Base-by-base conservation (phyloP, 2,797 vertebrate genomes). In the Etheostoma perlongum region DNA sequence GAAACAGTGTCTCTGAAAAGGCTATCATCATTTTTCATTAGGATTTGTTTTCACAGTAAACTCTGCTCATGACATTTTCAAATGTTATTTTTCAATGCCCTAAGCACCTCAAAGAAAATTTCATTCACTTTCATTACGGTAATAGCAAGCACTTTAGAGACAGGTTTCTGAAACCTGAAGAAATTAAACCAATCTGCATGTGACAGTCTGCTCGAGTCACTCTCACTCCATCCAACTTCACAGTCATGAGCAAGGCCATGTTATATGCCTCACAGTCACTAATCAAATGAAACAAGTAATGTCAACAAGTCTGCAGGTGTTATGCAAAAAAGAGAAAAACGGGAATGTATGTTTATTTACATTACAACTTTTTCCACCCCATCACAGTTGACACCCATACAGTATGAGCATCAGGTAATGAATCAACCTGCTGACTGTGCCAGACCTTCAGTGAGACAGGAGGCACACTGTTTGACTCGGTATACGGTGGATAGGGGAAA, bases 341-440 rank as follows among this genome's bases (percentile, higher is more conserved):
- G 23, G 63, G 14, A 40, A 67, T 54, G 65, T 60, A 59, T 53
- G 71, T 78, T 79, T 86, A 85, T 90, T 83, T 84, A 46, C 65
- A 62, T 68, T 59, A 46, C 48, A 74, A 60, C 42, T 49, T 67
- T 78, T 81, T 65, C 74, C 71, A 60, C 2, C 55, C 48, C 48
- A 73, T 70, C 68, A 66, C 47, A 52, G 57, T 63, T 65, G 60
- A 74, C 76, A 86, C 72, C 33, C 33, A 57, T 77, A 62, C 70
- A 71, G 47, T 72, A 25, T 42, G 58, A 73, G 71, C 72, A 71
- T 78, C 77, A 59, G 66, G 57, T 73, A 81, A 83, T 84, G 81
- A 88, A 82, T 89, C 81, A 79, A 81, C 85, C 72, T 75, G 70
- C 72, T 58, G 82, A 86, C 73, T 74, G 58, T 76, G 79, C 81